Base-by-base conservation (phyloP, 1,140 invertebrate genomes). In the Hormaphis cornu region DNA sequence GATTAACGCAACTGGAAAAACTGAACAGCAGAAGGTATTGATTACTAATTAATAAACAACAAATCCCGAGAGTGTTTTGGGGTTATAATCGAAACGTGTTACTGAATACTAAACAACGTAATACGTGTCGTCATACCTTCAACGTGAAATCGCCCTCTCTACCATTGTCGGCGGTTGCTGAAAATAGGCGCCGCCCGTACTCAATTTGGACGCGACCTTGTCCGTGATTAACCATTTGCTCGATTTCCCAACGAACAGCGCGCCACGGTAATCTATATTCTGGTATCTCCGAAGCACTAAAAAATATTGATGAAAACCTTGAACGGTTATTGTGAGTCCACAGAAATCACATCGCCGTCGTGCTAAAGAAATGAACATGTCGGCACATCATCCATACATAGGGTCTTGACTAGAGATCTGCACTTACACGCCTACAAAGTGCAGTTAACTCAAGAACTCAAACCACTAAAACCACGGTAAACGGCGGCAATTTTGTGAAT, bases 221-320 rank as follows among this genome's bases (percentile, higher is more conserved):
- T 22, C 44, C 18, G 28, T 44, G 44, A 20, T 48, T 91, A 78
- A 87, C 89, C 71, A 97, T 89, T 7, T 97, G 81, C 44, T 93
- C 81, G 16, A 98, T 85, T 82, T 99, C 97, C 80, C 94, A 99
- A 74, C 92, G 86, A 0, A 99, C 92, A 5, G 91, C 93, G 73
- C 91, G 86, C 73, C 87, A 93, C 0, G 97, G 96, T 26, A 99
- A 79, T 18, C 96, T 88, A 78, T 93, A 99, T 77, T 98, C 95
- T 0, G 96, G 96, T 73, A 99, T 99, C 79, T 99, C 96, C 0
- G 93, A 86, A 0, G 93, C 87, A 77, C 93, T 95, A 75, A 73
- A 82, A 80, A 40, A 9, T 33, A 33, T 6, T 33, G 30, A 9
- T 4, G 4, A 33, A 33, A 73, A 71, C 72, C 44, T 50, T 58